These are phyloP conservation scores for Clarias macrocephalus DNA, from an alignment of 2,113 vertebrate genomes.

Conservation along the genomic window DNA sequence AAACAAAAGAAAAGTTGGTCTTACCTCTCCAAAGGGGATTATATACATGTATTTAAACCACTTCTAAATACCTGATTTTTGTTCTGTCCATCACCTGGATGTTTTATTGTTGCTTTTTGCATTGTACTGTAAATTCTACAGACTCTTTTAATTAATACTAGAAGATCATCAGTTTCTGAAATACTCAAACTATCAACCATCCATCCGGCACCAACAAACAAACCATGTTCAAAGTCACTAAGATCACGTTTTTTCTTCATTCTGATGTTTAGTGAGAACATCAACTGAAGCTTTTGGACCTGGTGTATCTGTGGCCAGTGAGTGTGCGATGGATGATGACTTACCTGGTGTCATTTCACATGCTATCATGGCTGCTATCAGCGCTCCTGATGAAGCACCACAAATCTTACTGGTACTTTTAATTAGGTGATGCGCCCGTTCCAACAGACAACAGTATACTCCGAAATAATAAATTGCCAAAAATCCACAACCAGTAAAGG, in stretches of 20 bases:
- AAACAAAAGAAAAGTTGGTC: background rate
- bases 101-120: background rate
- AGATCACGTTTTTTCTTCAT: background rate
- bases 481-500: conserved; percentile 85
- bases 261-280: background rate
- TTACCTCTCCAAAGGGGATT: background rate
- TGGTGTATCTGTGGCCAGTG: background rate
- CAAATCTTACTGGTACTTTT: conserved; percentile 71
- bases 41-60: background rate
- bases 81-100: background rate
- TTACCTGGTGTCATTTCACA: conserved; percentile 74
- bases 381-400: conserved; percentile 78
- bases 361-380: conserved; percentile 69
- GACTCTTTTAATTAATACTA: background rate
- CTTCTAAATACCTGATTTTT: background rate
- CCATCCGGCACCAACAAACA: background rate
- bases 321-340: conserved; percentile 39
- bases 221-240: too few relatives aligned
- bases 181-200: background rate
- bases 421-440: conserved; percentile 75
- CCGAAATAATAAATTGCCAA: conserved; percentile 82
- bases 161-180: background rate
- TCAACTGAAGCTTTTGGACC: background rate
- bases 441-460: conserved; percentile 74
- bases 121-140: background rate